Evolutionary conservation across 2,888 invertebrate species (phyloP), one percentile per base, ranked within the genome.

Genomic region (Scrobipalpa atriplicella): DNA sequence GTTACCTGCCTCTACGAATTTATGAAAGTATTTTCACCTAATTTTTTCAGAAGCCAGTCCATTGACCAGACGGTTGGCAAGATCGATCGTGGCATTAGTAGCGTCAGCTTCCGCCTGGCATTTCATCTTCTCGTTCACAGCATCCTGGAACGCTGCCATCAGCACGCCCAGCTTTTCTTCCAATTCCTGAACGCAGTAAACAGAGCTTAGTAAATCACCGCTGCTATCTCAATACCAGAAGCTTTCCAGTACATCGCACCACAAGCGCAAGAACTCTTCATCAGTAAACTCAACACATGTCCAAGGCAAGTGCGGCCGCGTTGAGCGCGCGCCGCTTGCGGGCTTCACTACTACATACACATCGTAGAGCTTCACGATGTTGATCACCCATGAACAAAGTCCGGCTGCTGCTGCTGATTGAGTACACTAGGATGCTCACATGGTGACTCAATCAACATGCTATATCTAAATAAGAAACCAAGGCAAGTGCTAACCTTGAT

Each of bases 91-190:
- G 69, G 95, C 94, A 6, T 96, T 95, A 0, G 98, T 99, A 47
- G 96, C 95, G 77, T 98, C 98, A 0, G 98, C 98, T 89, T 98
- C 98, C 54, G 96, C 95, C 87, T 99, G 98, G 83, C 98, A 98
- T 78, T 96, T 96, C 86, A 97, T 94, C 82, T 99, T 99, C 74
- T 96, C 96, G 60, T 95, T 95, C 11, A 97, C 95, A 0, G 99
- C 99, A 72, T 95, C 94, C 80, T 98, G 97, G 91, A 97, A 98
- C 74, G 97, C 96, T 70, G 94, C 95, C 70, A 97, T 95, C 71
- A 99, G 87, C 16, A 94, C 93, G 66, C 94, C 95, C 13, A 98
- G 88, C 78, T 97, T 95, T 73, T 94, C 95, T 86, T 99, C 98
- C 62, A 98, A 87, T 78, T 95, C 94, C 94, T 95, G 69, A 29